These are phyloP conservation scores for Montipora capitata DNA, from an alignment of 92 coral and sea anemone genomes.

Conservation along the genomic window DNA sequence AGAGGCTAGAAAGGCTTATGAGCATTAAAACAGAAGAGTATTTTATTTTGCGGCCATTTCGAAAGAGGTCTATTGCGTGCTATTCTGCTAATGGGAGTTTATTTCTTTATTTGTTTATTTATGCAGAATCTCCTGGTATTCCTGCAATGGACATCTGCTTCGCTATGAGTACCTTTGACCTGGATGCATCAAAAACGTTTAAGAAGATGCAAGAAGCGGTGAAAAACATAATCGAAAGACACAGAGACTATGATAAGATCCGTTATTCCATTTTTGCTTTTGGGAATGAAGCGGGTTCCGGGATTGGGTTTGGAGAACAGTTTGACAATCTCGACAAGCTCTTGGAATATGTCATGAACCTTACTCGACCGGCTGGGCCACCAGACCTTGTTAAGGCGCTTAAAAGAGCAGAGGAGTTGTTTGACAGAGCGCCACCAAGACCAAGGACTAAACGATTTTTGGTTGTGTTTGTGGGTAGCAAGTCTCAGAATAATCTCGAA, in stretches of 20 bases:
- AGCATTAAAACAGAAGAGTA: no score
- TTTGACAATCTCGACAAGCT: constrained; percentile 56
- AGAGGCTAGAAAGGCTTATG: no score
- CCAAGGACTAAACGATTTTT: constrained; percentile 72
- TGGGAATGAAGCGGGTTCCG: constrained; percentile 58
- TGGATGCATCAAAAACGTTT: constrained; percentile 70
- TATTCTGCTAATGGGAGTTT: no score
- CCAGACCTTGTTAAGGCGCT: constrained; percentile 78
- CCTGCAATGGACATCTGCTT: constrained; percentile 87
- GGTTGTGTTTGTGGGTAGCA: constrained; percentile 80
- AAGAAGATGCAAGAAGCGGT: constrained; percentile 70
- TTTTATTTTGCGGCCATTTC: no score
- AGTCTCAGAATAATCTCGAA: constrained; percentile 62
- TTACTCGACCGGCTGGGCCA: constrained; percentile 69
- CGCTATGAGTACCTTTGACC: constrained; percentile 76
- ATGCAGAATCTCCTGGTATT: constrained; percentile 67
- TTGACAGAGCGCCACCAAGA: constrained; percentile 47
- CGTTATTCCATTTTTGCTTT: constrained; percentile 81
- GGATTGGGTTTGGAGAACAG: constrained; percentile 69
- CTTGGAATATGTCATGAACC: constrained; percentile 37
- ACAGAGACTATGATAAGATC: constrained; percentile 69
- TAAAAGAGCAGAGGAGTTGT: constrained; percentile 61
- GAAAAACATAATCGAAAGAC: constrained; percentile 73
- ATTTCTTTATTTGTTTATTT: neutral
- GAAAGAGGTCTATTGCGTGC: no score